Base-by-base conservation (phyloP, 1,140 invertebrate species). In the Mizuhopecten yessoensis region DNA sequence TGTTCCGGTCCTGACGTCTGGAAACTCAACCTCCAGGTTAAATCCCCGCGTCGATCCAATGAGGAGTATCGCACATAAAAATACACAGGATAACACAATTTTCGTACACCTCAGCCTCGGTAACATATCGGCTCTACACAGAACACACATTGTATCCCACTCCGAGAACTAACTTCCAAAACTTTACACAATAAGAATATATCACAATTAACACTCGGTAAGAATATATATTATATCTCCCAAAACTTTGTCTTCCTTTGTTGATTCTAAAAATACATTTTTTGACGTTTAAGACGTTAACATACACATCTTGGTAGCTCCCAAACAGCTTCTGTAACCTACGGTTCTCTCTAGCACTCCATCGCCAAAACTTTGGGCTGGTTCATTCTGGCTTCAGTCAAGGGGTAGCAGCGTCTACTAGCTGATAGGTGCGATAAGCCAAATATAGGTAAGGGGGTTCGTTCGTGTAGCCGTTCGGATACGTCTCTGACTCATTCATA, bases 401-500 rank as follows among this genome's bases (percentile, higher is more conserved):
- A 75, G 57, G 57, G 57, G 57, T n/a, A 5, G 5, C 17, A 75
- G 57, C 57, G 57, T 29, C 57, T 75, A 17, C 57, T 5, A 29
- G 57, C 57, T 75, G 57, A 75, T 75, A 75, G 57, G 57, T 75
- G 57, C 29, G 57, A 75, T 75, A 75, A 75, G 57, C 57, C 57
- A 75, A 75, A 75, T 75, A 75, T 75, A 75, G 57, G 57, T 75
- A 75, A 75, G 57, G 20, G 57, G 57, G n/a, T 75, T n/a, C 57
- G 57, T 75, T 75, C 29, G 57, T 75, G 57, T 75, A 75, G 57
- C 57, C 57, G 57, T 75, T 75, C 57, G 57, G 57, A 75, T 75
- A 75, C 23, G n/a, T 75, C 57, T 75, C 57, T 75, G 57, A 75
- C 57, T 75, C 57, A 75, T 75, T 75, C 57, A 75, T 75, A 75